Evolutionary conservation across 2,888 invertebrate species (phyloP), one percentile per base, ranked within the genome.

Genomic region (Chrysodeixis includens): DNA sequence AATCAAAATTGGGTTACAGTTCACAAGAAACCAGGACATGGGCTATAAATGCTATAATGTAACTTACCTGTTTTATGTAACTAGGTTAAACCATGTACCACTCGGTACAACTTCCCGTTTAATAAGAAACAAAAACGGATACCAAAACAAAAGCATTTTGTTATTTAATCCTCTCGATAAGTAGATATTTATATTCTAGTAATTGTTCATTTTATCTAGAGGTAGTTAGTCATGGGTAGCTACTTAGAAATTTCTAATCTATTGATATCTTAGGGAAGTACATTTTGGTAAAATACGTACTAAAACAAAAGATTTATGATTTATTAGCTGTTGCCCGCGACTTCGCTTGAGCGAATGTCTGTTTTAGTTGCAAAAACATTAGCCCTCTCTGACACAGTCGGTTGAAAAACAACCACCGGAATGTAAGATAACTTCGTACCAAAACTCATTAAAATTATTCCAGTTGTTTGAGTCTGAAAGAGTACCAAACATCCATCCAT

Each of bases 31-130:
- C n/a, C n/a, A n/a, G 14, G 35, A 6, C 40, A 40, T 1, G 2
- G 40, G n/a, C n/a, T 40, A 40, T 40, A n/a, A 4, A 4, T n/a
- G n/a, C n/a, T n/a, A 35, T 35, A 4, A 2, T 6, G 3, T 26
- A 26, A 26, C 3, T 6, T 26, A 35, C 12, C 35, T 40, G 40
- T n/a, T 5, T 40, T 1, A n/a, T 40, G 40, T 40, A 40, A 40
- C n/a, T 40, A 6, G 40, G 40, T 40, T n/a, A n/a, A 40, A 40
- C n/a, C n/a, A 40, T 40, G 40, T n/a, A 40, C 40, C 40, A 40
- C n/a, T n/a, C n/a, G 5, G 40, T 40, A n/a, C 40, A 7, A 40
- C 40, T 40, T 40, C n/a, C 40, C n/a, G 6, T 40, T 40, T 14
- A 5, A 40, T n/a, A 12, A 12, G 40, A 4, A 40, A n/a, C n/a